phyloP scores from a whole-genome alignment of 2,113 vertebrate genomes.

The Coregonus clupeaformis region DNA sequence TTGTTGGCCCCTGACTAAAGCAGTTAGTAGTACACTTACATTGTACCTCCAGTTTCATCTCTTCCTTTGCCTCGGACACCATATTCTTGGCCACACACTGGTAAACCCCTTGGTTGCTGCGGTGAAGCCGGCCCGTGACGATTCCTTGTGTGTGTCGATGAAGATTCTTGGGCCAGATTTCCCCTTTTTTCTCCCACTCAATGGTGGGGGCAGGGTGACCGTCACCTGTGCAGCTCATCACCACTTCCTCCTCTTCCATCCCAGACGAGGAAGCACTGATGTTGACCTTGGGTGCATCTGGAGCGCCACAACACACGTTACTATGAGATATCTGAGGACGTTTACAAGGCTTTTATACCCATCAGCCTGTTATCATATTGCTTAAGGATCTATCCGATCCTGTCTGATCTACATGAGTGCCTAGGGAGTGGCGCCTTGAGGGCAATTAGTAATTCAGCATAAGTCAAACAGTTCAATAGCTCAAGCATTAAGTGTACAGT shows the following conservation, averaged over 20 bases:
- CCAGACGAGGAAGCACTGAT: not conserved
- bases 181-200: not conserved
- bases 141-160: not conserved
- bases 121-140: slow-evolving; percentile 2
- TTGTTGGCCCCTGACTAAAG: too few relatives aligned
- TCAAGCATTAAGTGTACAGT: too few relatives aligned
- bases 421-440: too few relatives aligned
- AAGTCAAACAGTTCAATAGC: too few relatives aligned
- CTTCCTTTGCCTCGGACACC: not conserved
- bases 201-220: not conserved
- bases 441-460: too few relatives aligned
- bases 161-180: not conserved
- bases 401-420: too few relatives aligned
- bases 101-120: not conserved
- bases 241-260: not conserved
- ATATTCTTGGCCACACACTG: not conserved
- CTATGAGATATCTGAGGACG: too few relatives aligned
- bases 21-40: not conserved
- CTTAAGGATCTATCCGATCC: too few relatives aligned
- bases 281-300: not conserved
- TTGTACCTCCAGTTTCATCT: not conserved
- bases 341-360: too few relatives aligned
- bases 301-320: too few relatives aligned
- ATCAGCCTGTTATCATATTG: too few relatives aligned
- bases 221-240: not conserved